phyloP scores from a whole-genome alignment of 2,888 invertebrate genomes.

The Limnephilus auricula region DNA sequence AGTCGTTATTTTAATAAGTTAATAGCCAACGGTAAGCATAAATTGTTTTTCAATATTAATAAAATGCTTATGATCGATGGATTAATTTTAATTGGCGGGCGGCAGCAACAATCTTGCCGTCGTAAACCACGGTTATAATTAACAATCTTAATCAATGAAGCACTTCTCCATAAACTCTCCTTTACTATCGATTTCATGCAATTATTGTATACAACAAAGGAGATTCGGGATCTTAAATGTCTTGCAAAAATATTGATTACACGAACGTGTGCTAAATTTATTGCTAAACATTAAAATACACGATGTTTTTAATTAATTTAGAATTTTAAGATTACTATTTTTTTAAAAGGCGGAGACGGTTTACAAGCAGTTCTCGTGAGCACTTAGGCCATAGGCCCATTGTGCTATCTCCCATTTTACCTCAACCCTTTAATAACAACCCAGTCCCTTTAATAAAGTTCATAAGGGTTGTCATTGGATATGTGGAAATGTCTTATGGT shows the following conservation, averaged over 20 bases:
- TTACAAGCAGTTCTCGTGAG: too few relatives aligned
- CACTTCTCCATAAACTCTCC: neutral
- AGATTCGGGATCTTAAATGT: neutral
- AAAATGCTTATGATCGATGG: neutral
- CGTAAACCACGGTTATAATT: neutral
- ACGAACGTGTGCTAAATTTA: neutral
- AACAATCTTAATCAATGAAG: neutral
- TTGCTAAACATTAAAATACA: neutral
- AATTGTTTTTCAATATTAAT: neutral
- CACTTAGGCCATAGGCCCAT: too few relatives aligned
- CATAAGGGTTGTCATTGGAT: too few relatives aligned
- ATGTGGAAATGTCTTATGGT: too few relatives aligned
- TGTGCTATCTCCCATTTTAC: too few relatives aligned
- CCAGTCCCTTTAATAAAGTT: too few relatives aligned
- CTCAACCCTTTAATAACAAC: too few relatives aligned
- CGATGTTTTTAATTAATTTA: neutral
- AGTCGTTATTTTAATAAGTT: conserved; percentile 1
- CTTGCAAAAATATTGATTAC: neutral
- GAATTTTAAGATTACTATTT: neutral
- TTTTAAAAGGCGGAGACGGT: too few relatives aligned
- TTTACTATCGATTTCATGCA: neutral
- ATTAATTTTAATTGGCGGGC: neutral
- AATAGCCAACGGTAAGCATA: neutral
- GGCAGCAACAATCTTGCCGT: neutral
- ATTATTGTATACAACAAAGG: neutral